Percentiles rank a stretch among this genome's conserved stretches.
These are phyloP conservation scores for Etheostoma perlongum DNA, from an alignment of 2,797 vertebrate genomes.

Conservation along the genomic window DNA sequence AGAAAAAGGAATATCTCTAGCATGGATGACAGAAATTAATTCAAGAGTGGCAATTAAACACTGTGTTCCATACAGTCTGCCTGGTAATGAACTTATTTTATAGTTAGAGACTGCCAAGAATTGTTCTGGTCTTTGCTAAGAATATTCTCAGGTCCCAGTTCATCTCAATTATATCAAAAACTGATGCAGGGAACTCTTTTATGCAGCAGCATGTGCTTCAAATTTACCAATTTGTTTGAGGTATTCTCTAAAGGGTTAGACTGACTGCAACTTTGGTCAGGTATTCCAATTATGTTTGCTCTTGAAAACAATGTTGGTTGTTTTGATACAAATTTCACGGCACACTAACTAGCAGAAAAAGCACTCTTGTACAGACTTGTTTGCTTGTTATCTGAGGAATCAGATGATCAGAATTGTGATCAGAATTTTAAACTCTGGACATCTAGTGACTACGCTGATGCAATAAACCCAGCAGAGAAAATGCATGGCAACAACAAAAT, in stretches of 20 bases:
- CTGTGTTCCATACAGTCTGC: conserved; percentile 7
- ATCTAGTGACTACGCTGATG: background rate
- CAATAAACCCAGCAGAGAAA: background rate
- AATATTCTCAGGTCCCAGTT: conserved; percentile 17
- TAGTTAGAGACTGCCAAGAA: conserved; percentile 10
- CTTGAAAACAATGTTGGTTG: conserved; percentile 26
- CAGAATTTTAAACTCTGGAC: conserved; percentile 18
- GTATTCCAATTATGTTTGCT: conserved; percentile 28
- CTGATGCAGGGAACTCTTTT: background rate
- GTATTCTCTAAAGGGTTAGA: conserved; percentile 3
- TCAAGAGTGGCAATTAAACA: conserved; percentile 3
- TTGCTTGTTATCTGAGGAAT: conserved; percentile 36
- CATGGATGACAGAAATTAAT: conserved; percentile 21
- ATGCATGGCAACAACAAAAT: background rate
- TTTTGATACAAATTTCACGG: conserved; percentile 23
- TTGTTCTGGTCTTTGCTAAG: conserved; percentile 9
- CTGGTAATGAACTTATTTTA: conserved; percentile 20
- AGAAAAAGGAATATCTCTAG: background rate
- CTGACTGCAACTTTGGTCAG: conserved; percentile 10
- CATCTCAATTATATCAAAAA: conserved; percentile 21
- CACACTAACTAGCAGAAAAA: conserved; percentile 4
- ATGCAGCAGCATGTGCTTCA: conserved; percentile 15
- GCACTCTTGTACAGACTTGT: background rate
- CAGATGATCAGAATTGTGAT: conserved; percentile 26
- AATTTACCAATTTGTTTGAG: background rate